Evolutionary conservation across 2,113 vertebrate species (phyloP).

Genomic region (Theristicus caerulescens): DNA sequence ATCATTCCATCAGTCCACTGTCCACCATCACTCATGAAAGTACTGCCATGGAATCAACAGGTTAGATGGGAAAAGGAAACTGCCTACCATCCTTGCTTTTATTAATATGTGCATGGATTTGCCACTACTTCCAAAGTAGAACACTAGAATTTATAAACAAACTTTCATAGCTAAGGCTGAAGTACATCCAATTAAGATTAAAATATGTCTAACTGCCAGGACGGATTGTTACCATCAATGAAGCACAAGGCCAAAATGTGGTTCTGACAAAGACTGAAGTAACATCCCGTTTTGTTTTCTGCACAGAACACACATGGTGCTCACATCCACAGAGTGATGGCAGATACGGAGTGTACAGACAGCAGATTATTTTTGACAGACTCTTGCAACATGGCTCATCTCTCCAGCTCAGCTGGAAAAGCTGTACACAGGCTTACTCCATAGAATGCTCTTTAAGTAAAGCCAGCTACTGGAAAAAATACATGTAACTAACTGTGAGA

Average conservation of each 20-base stretch:
- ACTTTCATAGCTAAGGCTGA: not conserved
- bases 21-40: not conserved
- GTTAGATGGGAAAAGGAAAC: not conserved
- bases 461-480: not conserved
- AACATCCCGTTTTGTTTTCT: not conserved
- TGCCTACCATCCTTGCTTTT: not conserved
- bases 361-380: slow-evolving; percentile 16
- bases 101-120: not conserved
- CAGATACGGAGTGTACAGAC: not conserved
- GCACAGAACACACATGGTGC: not conserved
- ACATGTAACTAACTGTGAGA: not conserved
- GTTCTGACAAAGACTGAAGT: not conserved
- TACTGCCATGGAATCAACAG: not conserved
- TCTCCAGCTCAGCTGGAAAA: slow-evolving; percentile 16
- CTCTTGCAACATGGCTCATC: not conserved
- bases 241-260: not conserved
- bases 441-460: not conserved
- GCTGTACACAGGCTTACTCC: not conserved
- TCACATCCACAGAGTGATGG: not conserved
- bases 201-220: not conserved
- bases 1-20: not conserved
- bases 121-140: not conserved
- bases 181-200: not conserved
- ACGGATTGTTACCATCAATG: not conserved
- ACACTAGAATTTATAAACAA: not conserved